Percentiles rank a stretch among this genome's conserved stretches.
Evolutionary conservation across 2,888 invertebrate genomes (phyloP).

Genomic region (Trachelus stipa): DNA sequence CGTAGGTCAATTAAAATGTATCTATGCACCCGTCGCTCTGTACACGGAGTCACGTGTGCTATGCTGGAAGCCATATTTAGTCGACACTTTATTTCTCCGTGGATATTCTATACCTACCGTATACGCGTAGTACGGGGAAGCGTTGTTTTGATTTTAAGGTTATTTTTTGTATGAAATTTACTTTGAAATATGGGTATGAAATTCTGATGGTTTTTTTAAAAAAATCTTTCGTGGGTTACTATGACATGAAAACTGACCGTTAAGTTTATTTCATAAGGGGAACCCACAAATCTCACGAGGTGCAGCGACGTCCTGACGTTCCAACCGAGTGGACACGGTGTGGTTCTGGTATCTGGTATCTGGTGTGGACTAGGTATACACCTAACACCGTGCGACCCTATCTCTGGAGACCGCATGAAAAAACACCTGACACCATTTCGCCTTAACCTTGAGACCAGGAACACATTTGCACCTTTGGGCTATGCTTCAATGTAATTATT

Average conservation of each 20-base stretch:
- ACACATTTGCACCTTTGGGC: not conserved
- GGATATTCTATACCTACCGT: not conserved
- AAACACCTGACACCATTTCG: constrained; percentile 51
- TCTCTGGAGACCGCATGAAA: constrained; percentile 25
- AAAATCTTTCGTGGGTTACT: not conserved
- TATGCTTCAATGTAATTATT: not conserved
- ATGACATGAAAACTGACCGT: not conserved
- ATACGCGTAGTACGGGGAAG: not conserved
- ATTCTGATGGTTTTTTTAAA: not conserved
- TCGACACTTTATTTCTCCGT: not conserved
- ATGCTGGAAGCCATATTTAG: not conserved
- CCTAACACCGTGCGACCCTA: constrained; percentile 57
- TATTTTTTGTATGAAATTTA: not conserved
- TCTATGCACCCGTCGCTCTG: constrained; percentile 7
- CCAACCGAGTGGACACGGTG: constrained; percentile 52
- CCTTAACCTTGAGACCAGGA: constrained; percentile 42
- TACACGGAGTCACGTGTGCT: not conserved
- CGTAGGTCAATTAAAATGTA: constrained; percentile 43
- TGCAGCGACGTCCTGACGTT: constrained; percentile 34
- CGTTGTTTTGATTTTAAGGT: not conserved
- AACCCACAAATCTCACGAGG: not conserved
- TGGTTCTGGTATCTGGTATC: constrained; percentile 23
- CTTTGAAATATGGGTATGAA: not conserved
- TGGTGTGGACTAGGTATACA: constrained; percentile 39
- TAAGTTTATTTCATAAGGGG: not conserved